phyloP scores from a whole-genome alignment of 2,113 vertebrate species.

The Scomber colias region DNA sequence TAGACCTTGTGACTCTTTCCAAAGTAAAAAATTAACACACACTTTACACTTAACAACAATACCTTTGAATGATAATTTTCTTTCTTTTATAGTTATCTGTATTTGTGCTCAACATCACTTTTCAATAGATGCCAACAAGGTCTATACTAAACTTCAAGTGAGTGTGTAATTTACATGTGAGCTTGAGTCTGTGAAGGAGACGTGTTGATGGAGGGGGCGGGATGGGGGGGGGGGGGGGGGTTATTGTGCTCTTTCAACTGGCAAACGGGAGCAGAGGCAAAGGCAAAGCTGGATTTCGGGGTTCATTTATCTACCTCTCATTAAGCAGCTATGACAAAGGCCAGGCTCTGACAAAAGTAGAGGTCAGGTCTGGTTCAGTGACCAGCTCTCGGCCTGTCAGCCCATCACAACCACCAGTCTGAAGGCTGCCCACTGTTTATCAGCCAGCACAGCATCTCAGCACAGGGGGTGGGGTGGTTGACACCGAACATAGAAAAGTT shows the following conservation, averaged over 20 bases:
- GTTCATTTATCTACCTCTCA: constrained; percentile 80
- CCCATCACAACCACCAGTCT: constrained; percentile 75
- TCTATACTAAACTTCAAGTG: background rate
- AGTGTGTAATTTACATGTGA: constrained; percentile 15
- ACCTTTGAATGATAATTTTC: background rate
- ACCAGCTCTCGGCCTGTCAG: constrained; percentile 81
- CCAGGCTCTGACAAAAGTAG: constrained; percentile 79
- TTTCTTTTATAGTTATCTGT: background rate
- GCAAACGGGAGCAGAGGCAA: constrained; percentile 55
- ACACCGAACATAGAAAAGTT: constrained; percentile 59
- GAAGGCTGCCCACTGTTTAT: constrained; percentile 75
- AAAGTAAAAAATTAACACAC: background rate
- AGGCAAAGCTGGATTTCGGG: constrained; percentile 64
- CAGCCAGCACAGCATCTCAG: constrained; percentile 72
- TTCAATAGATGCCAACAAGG: background rate
- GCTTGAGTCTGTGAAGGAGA: constrained; percentile 46
- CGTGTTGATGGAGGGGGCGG: constrained; percentile 43
- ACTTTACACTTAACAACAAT: background rate
- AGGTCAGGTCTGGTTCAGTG: constrained; percentile 84
- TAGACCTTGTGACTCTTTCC: background rate
- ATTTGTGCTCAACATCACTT: background rate
- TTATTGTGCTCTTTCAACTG: constrained; percentile 61
- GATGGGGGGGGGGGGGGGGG: constrained; percentile 47
- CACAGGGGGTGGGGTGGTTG: constrained; percentile 35
- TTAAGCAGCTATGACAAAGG: constrained; percentile 83